Evolutionary conservation across 35 echinoderm and acorn worm species (phyloP).

Genomic region (Holothuria glaberrima): DNA sequence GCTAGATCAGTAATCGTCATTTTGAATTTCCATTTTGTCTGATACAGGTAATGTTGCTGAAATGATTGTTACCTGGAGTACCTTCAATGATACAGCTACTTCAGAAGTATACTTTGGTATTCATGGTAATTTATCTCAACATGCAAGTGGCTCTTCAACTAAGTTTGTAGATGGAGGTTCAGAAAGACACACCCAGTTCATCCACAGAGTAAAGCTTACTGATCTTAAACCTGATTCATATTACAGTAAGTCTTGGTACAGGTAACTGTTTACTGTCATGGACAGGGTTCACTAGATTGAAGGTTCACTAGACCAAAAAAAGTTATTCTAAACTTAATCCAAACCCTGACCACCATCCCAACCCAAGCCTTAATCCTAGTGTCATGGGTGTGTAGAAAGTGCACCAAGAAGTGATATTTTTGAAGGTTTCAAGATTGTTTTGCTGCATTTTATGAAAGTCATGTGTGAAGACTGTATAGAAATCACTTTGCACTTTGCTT

Average conservation of each 20-base stretch:
- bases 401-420: too few relatives aligned
- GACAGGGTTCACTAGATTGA: background rate
- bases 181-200: slow-evolving; percentile 75
- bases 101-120: slow-evolving; percentile 81
- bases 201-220: slow-evolving; percentile 83
- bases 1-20: too few relatives aligned
- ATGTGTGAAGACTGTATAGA: too few relatives aligned
- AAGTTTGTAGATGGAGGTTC: slow-evolving; percentile 90
- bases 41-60: slow-evolving; percentile 76
- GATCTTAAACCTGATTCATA: slow-evolving; percentile 61
- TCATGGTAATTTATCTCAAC: slow-evolving; percentile 33
- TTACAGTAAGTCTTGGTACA: slow-evolving; percentile 82
- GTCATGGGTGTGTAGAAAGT: too few relatives aligned
- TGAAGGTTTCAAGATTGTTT: too few relatives aligned
- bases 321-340: slow-evolving; percentile 16
- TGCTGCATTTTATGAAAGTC: too few relatives aligned
- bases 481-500: too few relatives aligned
- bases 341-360: background rate
- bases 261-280: background rate
- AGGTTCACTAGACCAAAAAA: background rate
- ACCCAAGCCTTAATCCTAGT: too few relatives aligned
- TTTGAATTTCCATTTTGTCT: too few relatives aligned
- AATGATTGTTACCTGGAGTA: slow-evolving; percentile 98
- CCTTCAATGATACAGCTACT: slow-evolving; percentile 62
- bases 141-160: slow-evolving; percentile 66